Percentiles rank a stretch among this genome's conserved stretches.
Evolutionary conservation across 2,113 vertebrate genomes (phyloP).

Genomic region (Neolamprologus ventralis): DNA sequence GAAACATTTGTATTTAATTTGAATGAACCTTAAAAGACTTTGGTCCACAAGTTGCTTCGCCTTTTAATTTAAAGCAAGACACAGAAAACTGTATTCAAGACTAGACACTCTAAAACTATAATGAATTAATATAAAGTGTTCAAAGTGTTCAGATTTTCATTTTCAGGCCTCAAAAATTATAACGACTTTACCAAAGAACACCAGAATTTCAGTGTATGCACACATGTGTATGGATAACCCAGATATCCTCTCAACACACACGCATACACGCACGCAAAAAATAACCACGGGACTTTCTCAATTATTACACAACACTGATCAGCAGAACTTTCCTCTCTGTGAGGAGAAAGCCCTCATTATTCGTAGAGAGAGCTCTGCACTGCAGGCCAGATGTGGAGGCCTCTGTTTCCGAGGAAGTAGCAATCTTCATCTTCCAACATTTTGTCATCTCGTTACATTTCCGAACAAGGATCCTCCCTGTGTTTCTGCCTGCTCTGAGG

Average conservation of each 20-base stretch:
- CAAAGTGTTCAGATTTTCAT: background rate
- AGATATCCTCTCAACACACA: background rate
- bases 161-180: background rate
- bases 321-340: background rate
- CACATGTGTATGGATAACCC: background rate
- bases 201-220: background rate
- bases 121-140: background rate
- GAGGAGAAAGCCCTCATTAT: background rate
- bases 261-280: background rate
- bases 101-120: background rate
- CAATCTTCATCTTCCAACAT: constrained; percentile 55
- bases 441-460: constrained; percentile 45
- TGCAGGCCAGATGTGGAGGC: background rate
- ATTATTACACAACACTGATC: background rate
- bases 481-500: constrained; percentile 32
- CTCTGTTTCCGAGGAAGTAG: constrained; percentile 29
- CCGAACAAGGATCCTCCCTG: constrained; percentile 31
- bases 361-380: background rate
- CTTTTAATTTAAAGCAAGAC: background rate
- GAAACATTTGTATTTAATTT: background rate
- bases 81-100: background rate
- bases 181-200: background rate
- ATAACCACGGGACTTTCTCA: background rate
- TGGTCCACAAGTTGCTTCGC: rapidly evolving
- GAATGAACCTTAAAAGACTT: background rate